phyloP scores from a whole-genome alignment of 53 echinoderm and acorn worm species.

The Henricia sp. region DNA sequence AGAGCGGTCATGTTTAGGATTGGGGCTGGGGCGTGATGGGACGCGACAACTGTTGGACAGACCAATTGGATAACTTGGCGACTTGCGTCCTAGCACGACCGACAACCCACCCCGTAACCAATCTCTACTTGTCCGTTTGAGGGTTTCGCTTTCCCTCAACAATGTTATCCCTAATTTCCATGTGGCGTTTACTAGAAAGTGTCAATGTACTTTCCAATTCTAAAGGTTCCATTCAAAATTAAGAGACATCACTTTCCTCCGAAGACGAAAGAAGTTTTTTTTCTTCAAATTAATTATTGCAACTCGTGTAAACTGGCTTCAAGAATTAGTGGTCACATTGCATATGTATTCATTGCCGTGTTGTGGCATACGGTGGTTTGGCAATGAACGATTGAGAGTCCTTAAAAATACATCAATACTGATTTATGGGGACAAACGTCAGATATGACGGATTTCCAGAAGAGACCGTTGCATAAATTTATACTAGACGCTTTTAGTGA shows the following conservation, averaged over 20 bases:
- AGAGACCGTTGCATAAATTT: too few species aligned
- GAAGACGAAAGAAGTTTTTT: too few species aligned
- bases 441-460: too few species aligned
- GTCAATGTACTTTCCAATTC: slow-evolving; percentile 59
- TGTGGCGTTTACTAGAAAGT: slow-evolving; percentile 40
- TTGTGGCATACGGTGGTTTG: too few species aligned
- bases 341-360: too few species aligned
- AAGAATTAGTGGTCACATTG: too few species aligned
- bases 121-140: neutral
- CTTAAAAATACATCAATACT: slow-evolving; percentile 9
- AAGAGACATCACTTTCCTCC: too few species aligned
- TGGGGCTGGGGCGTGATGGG: slow-evolving; percentile 24
- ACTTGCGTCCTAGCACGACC: neutral
- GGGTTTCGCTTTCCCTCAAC: slow-evolving; percentile 32
- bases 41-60: slow-evolving; percentile 50
- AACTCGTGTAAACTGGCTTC: too few species aligned
- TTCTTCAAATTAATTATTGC: too few species aligned
- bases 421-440: neutral
- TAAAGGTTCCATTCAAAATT: too few species aligned
- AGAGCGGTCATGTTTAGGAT: slow-evolving; percentile 52
- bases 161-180: neutral
- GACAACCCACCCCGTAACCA: too few species aligned
- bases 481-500: too few species aligned
- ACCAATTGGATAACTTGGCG: slow-evolving; percentile 19
- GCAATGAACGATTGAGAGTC: neutral